These are phyloP conservation scores for Taeniopygia guttata DNA, from an alignment of 2,797 vertebrate species.

Conservation along the genomic window DNA sequence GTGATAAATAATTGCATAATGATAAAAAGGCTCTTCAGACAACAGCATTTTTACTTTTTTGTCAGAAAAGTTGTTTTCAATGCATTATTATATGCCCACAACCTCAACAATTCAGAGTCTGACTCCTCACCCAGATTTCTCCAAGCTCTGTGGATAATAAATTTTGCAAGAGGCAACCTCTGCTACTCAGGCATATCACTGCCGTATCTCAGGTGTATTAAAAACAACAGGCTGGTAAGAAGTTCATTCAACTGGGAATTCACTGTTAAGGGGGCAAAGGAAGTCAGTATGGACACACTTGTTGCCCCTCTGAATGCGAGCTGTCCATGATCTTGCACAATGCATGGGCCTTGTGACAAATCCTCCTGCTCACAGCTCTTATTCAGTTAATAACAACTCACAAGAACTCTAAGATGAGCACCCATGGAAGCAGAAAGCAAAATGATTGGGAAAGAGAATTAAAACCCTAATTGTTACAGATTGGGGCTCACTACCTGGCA, in stretches of 20 bases:
- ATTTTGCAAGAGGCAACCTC: not conserved
- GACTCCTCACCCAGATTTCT: not conserved
- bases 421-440: not conserved
- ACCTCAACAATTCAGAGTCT: not conserved
- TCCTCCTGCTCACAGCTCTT: not conserved
- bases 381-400: not conserved
- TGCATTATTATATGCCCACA: not conserved
- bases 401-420: not conserved
- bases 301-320: not conserved
- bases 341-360: rapidly evolving
- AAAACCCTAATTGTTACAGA: not conserved
- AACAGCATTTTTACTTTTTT: not conserved
- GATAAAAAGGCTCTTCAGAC: not conserved
- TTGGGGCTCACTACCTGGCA: not conserved
- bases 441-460: not conserved
- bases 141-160: not conserved
- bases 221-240: not conserved
- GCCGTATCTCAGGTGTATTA: not conserved
- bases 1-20: not conserved
- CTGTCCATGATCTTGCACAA: not conserved
- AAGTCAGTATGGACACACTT: rapidly evolving
- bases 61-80: not conserved
- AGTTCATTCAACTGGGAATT: not conserved
- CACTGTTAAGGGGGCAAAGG: not conserved
- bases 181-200: not conserved